Evolutionary conservation across 2,797 vertebrate genomes (phyloP).

Genomic region (Galago senegalensis): DNA sequence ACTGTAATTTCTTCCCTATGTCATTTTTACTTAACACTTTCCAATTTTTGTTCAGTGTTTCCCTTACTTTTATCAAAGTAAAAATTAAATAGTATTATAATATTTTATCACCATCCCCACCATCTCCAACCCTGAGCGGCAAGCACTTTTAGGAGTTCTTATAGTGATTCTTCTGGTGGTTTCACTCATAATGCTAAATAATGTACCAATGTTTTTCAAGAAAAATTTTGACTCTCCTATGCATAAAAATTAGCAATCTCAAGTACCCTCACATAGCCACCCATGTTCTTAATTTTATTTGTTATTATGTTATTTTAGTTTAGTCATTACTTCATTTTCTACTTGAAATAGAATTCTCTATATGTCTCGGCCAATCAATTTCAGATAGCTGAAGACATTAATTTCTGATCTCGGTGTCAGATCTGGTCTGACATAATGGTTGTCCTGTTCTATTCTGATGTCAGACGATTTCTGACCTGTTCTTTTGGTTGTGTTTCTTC

Average conservation of each 20-base stretch:
- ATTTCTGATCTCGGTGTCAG: too few relatives aligned
- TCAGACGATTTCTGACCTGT: too few relatives aligned
- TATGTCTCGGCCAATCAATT: neutral
- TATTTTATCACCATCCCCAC: neutral
- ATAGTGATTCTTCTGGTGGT: neutral
- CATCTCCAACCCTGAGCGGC: neutral
- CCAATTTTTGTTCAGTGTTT: neutral
- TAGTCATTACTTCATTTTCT: neutral
- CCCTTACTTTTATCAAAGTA: constrained; percentile 18
- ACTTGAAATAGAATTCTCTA: neutral
- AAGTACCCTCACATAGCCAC: neutral
- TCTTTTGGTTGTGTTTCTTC: too few relatives aligned
- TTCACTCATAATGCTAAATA: neutral
- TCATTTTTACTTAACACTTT: neutral
- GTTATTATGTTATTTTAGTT: neutral
- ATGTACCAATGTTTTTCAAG: neutral
- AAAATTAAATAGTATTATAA: neutral
- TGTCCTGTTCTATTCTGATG: too few relatives aligned
- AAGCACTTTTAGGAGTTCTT: neutral
- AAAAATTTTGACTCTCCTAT: neutral
- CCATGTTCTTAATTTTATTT: neutral
- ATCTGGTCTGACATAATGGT: too few relatives aligned
- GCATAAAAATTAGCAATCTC: neutral
- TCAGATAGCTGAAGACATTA: neutral
- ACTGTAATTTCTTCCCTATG: neutral